Evolutionary conservation across 2,113 vertebrate genomes (phyloP).

Genomic region (Mormoops blainvillei): DNA sequence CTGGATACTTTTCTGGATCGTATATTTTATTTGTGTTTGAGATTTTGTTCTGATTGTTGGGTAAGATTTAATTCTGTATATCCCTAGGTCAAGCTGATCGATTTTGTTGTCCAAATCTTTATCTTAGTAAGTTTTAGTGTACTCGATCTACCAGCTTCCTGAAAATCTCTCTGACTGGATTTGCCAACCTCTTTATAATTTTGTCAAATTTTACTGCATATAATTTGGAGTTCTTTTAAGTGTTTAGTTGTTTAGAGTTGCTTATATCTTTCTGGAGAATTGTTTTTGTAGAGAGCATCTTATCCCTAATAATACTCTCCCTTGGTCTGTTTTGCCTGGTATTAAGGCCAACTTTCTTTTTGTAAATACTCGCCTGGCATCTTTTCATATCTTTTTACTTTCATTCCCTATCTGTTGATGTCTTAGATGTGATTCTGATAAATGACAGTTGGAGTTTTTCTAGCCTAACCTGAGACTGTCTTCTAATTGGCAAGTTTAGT

Average conservation of each 20-base stretch:
- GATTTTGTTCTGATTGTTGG: background rate
- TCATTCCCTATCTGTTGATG: background rate
- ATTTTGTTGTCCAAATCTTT: background rate
- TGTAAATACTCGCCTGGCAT: background rate
- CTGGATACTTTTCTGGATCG: too few relatives aligned
- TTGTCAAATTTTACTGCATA: background rate
- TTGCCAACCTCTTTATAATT: background rate
- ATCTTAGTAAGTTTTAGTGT: background rate
- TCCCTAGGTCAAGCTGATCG: background rate
- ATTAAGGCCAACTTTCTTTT: background rate
- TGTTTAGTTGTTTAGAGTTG: background rate
- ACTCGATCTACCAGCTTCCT: background rate
- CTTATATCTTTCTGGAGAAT: background rate
- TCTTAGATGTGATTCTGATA: background rate
- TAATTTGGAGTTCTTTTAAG: background rate
- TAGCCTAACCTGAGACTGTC: background rate
- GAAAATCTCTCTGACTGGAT: background rate
- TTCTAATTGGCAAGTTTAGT: background rate
- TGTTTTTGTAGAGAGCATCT: background rate
- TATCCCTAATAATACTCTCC: background rate
- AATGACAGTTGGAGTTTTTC: background rate
- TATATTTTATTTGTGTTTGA: background rate
- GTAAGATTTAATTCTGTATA: background rate
- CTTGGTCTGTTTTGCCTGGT: background rate
- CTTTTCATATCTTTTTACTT: background rate